Percentiles rank a stretch among this genome's conserved stretches.
Evolutionary conservation across 2,888 invertebrate species (phyloP).

Genomic region (Cephus pulcher): DNA sequence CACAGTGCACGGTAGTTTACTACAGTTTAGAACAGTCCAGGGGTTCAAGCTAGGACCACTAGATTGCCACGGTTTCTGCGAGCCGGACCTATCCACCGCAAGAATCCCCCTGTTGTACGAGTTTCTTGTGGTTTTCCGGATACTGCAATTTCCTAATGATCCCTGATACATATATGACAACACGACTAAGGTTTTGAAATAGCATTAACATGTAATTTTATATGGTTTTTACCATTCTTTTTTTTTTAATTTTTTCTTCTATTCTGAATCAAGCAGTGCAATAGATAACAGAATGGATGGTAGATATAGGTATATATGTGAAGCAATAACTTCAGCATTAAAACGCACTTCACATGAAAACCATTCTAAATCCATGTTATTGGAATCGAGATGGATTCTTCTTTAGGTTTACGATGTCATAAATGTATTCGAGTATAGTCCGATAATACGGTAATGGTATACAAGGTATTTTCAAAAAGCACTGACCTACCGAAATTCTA

Average conservation of each 20-base stretch:
- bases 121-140: slow-evolving; percentile 23
- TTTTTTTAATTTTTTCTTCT: neutral
- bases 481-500: neutral
- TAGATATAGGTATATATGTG: neutral
- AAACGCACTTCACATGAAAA: neutral
- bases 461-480: neutral
- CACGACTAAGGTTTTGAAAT: neutral
- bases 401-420: neutral
- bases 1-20: slow-evolving; percentile 22
- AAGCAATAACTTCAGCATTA: neutral
- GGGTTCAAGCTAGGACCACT: slow-evolving; percentile 5
- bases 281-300: neutral
- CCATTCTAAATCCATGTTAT: neutral
- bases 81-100: slow-evolving; percentile 16
- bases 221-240: no score
- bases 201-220: neutral
- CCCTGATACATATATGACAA: neutral
- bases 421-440: neutral
- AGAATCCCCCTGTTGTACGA: slow-evolving; percentile 20
- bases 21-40: slow-evolving; percentile 24
- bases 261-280: neutral
- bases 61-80: slow-evolving; percentile 15
- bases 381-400: neutral
- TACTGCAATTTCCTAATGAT: slow-evolving; percentile 5
- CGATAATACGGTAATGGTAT: neutral